Evolutionary conservation across 2,797 vertebrate species (phyloP).

Genomic region (Pogoniulus pusillus): DNA sequence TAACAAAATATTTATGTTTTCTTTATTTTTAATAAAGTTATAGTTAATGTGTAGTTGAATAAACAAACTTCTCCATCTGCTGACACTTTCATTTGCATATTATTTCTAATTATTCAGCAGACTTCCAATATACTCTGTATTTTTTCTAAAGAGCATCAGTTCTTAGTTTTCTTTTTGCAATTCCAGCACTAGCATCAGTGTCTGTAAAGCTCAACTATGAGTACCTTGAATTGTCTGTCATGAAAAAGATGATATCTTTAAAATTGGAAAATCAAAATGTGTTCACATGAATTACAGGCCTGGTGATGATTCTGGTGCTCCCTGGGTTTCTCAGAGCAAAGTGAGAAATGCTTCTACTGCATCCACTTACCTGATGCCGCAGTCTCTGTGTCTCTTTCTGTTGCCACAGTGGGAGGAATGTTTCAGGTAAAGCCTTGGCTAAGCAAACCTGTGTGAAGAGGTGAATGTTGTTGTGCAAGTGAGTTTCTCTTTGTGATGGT

Average conservation of each 20-base stretch:
- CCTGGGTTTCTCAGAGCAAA: background rate
- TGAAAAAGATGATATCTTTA: background rate
- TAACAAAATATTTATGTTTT: background rate
- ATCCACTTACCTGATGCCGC: background rate
- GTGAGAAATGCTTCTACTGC: background rate
- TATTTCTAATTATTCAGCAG: background rate
- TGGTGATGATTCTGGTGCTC: background rate
- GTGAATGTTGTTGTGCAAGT: background rate
- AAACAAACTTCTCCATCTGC: background rate
- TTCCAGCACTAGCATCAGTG: background rate
- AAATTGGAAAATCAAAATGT: background rate
- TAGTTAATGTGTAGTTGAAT: background rate
- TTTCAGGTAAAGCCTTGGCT: background rate
- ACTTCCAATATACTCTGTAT: background rate
- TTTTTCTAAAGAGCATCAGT: background rate
- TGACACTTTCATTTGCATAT: background rate
- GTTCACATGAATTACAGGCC: background rate
- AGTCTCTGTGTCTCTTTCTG: background rate
- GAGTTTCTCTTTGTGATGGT: background rate
- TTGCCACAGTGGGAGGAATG: background rate
- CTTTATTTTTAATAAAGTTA: background rate
- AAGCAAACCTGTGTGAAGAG: background rate
- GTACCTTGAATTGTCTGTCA: background rate
- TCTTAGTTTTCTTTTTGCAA: background rate
- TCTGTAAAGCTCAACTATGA: background rate